phyloP scores from a whole-genome alignment of 2,113 vertebrate species.

The Hyaena hyaena region DNA sequence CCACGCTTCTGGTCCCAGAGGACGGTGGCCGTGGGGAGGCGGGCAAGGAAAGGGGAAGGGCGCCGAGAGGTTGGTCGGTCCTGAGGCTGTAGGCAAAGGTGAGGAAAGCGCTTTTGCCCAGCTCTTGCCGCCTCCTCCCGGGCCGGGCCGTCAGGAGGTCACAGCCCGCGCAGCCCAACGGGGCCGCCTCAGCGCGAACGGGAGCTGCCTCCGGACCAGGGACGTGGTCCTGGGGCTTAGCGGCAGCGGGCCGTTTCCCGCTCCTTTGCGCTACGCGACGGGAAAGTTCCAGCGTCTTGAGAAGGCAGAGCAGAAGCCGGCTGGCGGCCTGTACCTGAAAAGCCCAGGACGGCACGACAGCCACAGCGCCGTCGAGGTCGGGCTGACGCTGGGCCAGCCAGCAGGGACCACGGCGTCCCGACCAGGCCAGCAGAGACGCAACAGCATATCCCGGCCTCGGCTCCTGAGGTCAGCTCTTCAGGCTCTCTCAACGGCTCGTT shows the following conservation, averaged over 20 bases:
- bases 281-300: not conserved
- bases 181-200: too few species aligned
- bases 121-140: not conserved
- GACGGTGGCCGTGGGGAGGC: not conserved
- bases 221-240: rapidly evolving
- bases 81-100: not conserved
- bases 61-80: rapidly evolving
- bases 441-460: not conserved
- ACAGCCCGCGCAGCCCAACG: too few species aligned
- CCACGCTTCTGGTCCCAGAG: not conserved
- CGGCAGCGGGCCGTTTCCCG: too few species aligned
- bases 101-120: not conserved
- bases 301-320: not conserved
- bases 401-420: not conserved
- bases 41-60: too few species aligned
- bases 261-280: rapidly evolving
- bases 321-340: not conserved
- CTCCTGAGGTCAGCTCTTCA: not conserved
- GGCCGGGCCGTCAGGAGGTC: too few species aligned
- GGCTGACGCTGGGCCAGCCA: not conserved
- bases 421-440: not conserved
- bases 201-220: too few species aligned
- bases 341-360: too few species aligned
- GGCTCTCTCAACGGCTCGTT: not conserved
- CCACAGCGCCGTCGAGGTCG: rapidly evolving